Evolutionary conservation across 2,888 invertebrate species (phyloP).

Genomic region (Oscheius sp.): DNA sequence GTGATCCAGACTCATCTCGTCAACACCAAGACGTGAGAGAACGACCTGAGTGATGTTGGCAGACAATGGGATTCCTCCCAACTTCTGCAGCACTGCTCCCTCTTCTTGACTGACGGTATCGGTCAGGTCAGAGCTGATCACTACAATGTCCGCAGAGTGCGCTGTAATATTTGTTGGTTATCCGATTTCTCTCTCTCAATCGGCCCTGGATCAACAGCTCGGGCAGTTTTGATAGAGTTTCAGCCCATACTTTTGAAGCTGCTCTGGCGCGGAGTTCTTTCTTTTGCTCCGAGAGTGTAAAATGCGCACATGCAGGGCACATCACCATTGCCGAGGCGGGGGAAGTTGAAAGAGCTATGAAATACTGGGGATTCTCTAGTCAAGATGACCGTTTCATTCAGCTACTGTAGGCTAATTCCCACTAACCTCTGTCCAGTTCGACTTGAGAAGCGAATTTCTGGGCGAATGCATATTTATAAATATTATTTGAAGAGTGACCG

Average conservation of each 20-base stretch:
- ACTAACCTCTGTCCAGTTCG: constrained; percentile 30
- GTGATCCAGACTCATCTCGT: constrained; percentile 53
- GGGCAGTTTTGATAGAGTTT: background rate
- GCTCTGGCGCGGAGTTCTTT: background rate
- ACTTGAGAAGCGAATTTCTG: constrained; percentile 32
- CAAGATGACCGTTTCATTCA: background rate
- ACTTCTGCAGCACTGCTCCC: background rate
- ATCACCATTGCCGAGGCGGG: background rate
- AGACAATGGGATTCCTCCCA: background rate
- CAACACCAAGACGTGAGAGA: constrained; percentile 40
- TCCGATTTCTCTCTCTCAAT: background rate
- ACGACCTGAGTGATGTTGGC: constrained; percentile 46
- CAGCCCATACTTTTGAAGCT: background rate
- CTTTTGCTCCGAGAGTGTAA: constrained; percentile 5
- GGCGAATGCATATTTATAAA: constrained; percentile 36
- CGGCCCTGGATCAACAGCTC: background rate
- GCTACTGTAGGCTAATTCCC: background rate
- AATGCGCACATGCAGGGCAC: constrained; percentile 11
- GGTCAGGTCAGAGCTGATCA: constrained; percentile 23
- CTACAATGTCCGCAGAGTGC: constrained; percentile 15
- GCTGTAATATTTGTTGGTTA: constrained; percentile 15
- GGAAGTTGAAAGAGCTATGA: constrained; percentile 7
- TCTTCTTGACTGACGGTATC: constrained; percentile 18
- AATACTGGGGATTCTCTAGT: background rate
- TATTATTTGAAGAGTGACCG: constrained; percentile 36